A percentile compares a stretch with the other conserved stretches of the same genome.
Evolutionary conservation across 2,888 invertebrate genomes (phyloP).

Genomic region (Pomacea canaliculata): DNA sequence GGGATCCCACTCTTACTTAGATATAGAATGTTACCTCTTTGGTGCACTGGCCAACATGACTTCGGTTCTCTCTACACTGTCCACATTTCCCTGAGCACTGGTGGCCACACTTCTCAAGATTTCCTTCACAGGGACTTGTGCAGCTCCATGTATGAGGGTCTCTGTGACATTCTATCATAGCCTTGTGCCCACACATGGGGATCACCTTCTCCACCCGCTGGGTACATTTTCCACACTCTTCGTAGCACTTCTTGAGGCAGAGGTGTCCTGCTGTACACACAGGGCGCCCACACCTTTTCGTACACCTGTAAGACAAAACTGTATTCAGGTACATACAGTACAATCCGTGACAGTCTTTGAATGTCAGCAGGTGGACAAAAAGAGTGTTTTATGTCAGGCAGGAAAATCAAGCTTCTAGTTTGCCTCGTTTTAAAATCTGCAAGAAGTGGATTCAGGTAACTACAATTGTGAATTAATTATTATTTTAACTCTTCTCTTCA

Average conservation of each 20-base stretch:
- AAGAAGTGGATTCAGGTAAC: no score
- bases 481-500: no score
- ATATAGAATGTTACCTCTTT: constrained; percentile 2
- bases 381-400: no score
- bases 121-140: constrained; percentile 7
- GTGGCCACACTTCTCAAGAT: constrained; percentile 27
- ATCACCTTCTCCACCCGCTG: constrained; percentile 46
- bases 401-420: no score
- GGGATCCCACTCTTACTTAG: no score
- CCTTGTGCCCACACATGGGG: constrained; percentile 57
- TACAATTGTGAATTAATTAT: no score
- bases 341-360: no score
- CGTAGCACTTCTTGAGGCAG: constrained; percentile 12
- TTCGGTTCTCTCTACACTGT: constrained; percentile 6
- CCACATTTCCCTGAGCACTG: constrained; percentile 24
- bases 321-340: no score
- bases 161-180: constrained; percentile 47
- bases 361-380: no score
- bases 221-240: constrained; percentile 51
- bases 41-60: constrained; percentile 3
- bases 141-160: constrained; percentile 14
- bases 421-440: no score
- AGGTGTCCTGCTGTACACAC: constrained; percentile 23
- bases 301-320: constrained; percentile 4
- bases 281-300: constrained; percentile 8